Evolutionary conservation across 2,888 invertebrate species (phyloP).

Genomic region (Siphlonurus alternatus): DNA sequence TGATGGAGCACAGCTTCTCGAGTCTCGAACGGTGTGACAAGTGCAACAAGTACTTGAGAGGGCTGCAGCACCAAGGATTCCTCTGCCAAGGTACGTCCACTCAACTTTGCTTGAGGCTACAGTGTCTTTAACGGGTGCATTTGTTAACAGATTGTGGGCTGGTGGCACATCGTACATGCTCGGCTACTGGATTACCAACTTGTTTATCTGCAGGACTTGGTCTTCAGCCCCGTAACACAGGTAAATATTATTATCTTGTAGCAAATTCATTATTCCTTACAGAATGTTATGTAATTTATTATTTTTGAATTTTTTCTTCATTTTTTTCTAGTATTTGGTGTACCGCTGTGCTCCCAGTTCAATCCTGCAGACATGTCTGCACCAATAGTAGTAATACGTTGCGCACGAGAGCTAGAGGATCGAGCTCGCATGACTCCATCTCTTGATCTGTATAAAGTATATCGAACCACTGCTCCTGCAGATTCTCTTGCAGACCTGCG

Average conservation of each 20-base stretch:
- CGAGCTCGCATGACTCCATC: slow-evolving; percentile 29
- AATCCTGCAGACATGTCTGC: slow-evolving; percentile 35
- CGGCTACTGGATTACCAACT: slow-evolving; percentile 40
- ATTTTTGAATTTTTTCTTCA: too few relatives aligned
- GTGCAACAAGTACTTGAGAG: slow-evolving; percentile 52
- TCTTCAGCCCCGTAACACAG: background rate
- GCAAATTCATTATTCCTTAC: too few relatives aligned
- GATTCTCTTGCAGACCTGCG: slow-evolving; percentile 41
- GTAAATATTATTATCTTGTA: too few relatives aligned
- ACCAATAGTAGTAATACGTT: slow-evolving; percentile 40
- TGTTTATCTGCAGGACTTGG: slow-evolving; percentile 22
- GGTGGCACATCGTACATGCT: slow-evolving; percentile 51
- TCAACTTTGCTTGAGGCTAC: slow-evolving; percentile 1
- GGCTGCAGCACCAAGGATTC: slow-evolving; percentile 50
- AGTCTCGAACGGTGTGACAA: slow-evolving; percentile 50
- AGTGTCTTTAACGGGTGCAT: background rate
- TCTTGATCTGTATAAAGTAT: slow-evolving; percentile 47
- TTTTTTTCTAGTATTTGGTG: slow-evolving; percentile 35
- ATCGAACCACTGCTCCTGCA: slow-evolving; percentile 40
- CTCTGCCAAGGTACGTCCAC: slow-evolving; percentile 43
- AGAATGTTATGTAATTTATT: slow-evolving; percentile 5
- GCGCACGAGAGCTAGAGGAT: slow-evolving; percentile 42
- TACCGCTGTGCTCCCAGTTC: slow-evolving; percentile 43
- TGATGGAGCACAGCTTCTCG: slow-evolving; percentile 48
- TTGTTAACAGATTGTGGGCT: slow-evolving; percentile 41